A percentile compares a stretch with the other conserved stretches of the same genome.
Conservation (phyloP, 2,113 vertebrate species). For the Mandrillus leucophaeus region DNA sequence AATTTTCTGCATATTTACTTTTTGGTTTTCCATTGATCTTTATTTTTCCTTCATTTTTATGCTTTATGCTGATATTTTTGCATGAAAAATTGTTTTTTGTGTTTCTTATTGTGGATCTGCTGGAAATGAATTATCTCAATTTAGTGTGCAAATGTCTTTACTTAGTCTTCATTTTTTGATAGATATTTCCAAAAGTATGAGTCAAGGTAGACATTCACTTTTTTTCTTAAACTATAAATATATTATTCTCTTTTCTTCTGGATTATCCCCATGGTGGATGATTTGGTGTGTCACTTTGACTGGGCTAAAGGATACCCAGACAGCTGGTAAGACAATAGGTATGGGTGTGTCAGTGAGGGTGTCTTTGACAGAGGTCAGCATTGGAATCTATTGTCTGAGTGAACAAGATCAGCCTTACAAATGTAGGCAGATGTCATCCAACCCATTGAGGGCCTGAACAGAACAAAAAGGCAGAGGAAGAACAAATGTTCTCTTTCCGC, state of each 20-base stretch:
- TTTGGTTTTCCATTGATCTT: background rate
- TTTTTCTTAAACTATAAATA: background rate
- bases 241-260: background rate
- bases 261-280: background rate
- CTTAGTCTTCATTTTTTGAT: background rate
- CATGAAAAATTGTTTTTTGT: background rate
- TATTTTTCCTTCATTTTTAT: background rate
- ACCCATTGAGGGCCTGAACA: no score
- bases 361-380: background rate
- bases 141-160: background rate
- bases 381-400: background rate
- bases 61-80: background rate
- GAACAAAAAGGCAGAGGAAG: background rate
- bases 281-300: background rate
- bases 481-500: background rate
- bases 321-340: background rate
- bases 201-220: background rate
- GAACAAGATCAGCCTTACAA: background rate
- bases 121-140: background rate
- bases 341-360: background rate
- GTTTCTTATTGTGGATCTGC: background rate
- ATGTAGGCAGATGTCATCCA: accelerated
- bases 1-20: background rate
- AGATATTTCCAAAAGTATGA: background rate
- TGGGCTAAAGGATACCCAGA: background rate